Evolutionary conservation across 2,888 invertebrate species (phyloP).

Genomic region (Campoplex capitator): DNA sequence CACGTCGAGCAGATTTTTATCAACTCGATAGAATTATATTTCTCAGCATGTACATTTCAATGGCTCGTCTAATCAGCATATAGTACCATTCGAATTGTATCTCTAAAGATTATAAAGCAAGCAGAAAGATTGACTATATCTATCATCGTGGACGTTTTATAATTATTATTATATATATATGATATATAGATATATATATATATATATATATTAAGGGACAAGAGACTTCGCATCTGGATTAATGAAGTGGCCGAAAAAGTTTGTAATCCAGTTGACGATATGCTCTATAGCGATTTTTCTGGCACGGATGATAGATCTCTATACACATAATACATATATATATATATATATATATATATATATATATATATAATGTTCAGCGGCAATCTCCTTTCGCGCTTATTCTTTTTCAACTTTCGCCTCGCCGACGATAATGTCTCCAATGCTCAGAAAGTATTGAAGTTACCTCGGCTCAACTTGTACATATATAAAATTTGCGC

Average conservation of each 20-base stretch:
- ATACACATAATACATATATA: background rate
- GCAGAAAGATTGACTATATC: constrained; percentile 35
- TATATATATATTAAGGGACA: background rate
- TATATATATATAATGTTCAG: constrained; percentile 33
- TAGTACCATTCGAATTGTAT: constrained; percentile 16
- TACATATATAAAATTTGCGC: constrained; percentile 54
- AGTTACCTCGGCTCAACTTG: constrained; percentile 61
- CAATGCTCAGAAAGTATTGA: constrained; percentile 30
- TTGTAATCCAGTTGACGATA: constrained; percentile 58
- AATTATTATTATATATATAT: background rate
- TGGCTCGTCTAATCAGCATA: no score
- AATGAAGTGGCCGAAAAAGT: constrained; percentile 34
- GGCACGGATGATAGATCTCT: constrained; percentile 4
- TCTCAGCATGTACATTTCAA: background rate
- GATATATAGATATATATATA: no score
- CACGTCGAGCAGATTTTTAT: no score
- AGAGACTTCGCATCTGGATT: background rate
- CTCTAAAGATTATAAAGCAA: background rate
- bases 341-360: no score
- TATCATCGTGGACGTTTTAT: constrained; percentile 7
- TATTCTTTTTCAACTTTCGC: constrained; percentile 35
- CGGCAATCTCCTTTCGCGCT: constrained; percentile 33
- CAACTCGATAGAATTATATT: no score
- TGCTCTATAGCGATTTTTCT: constrained; percentile 14
- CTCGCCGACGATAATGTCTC: constrained; percentile 43